Base-by-base conservation (phyloP, 2,888 invertebrate genomes). In the Hydriomena furcata region DNA sequence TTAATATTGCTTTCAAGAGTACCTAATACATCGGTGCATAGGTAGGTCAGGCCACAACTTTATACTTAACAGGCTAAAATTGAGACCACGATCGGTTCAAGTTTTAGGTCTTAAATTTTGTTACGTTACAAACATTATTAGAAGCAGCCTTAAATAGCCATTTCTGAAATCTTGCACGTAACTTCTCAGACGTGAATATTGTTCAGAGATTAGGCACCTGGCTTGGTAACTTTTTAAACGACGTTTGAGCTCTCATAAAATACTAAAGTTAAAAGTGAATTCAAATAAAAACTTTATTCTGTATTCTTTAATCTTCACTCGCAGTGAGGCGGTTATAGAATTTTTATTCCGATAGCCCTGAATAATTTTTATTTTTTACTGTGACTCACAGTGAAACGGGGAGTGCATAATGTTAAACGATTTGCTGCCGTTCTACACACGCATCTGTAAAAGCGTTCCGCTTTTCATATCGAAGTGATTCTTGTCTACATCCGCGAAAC, bases 101-200 rank as follows among this genome's bases (percentile, higher is more conserved):
- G 23, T 31, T 34, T 6, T 11, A 34, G 21, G 17, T 34, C 34
- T 11, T 40, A 10, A 10, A 27, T 28, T 31, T 32, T 32, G 25
- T 38, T 21, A 45, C 27, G 30, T 32, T 17, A 4, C 17, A n/a
- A n/a, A n/a, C n/a, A n/a, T n/a, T n/a, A n/a, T n/a, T n/a, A n/a
- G n/a, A n/a, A n/a, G 25, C 32, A 17, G 27, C 38, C 12, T 32
- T 43, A 31, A 49, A 38, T 43, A 38, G 31, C 37, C n/a, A 32
- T 43, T 49, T 37, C 48, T 28, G 43, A 49, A 49, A 49, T 37
- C 43, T 17, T 43, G 10, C 49, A 49, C 43, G 49, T 37, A 43
- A 8, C 37, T 43, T 30, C 20, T 10, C 20, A 10, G 10, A 38
- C 42, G 48, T 48, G 41, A 35, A 41, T 48, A 43, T 38, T 32